phyloP scores from a whole-genome alignment of 2,797 vertebrate genomes.

The Sebastes kiyomatsui region DNA sequence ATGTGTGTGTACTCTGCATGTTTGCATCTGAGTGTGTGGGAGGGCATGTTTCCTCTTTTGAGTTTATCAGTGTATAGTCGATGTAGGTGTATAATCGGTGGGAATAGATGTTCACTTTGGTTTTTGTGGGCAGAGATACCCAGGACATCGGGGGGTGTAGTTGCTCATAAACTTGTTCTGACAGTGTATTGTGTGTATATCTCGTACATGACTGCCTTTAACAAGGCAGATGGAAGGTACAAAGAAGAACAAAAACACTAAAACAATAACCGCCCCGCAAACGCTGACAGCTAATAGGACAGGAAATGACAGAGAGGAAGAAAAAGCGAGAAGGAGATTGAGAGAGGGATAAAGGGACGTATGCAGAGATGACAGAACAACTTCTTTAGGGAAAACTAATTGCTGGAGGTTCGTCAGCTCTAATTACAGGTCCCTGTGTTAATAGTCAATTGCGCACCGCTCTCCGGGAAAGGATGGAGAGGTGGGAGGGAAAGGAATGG shows the following conservation, averaged over 20 bases:
- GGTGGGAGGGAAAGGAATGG: conserved; percentile 46
- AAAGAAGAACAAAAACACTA: conserved; percentile 51
- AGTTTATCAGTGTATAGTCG: conserved; percentile 50
- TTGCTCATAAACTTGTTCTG: conserved; percentile 47
- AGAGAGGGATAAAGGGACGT: conserved; percentile 62
- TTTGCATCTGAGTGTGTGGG: conserved; percentile 60
- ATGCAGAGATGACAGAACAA: conserved; percentile 73
- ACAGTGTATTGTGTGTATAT: conserved; percentile 61
- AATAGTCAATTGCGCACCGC: conserved; percentile 76
- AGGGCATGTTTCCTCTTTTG: conserved; percentile 28
- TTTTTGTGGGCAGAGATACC: conserved; percentile 57
- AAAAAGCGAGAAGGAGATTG: conserved; percentile 31
- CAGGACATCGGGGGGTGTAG: conserved; percentile 50
- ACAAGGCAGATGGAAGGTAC: conserved; percentile 54
- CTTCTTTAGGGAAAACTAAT: conserved; percentile 79
- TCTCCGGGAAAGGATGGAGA: conserved; percentile 64
- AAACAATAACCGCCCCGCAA: conserved; percentile 56
- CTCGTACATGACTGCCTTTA: conserved; percentile 47
- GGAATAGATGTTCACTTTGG: conserved; percentile 50
- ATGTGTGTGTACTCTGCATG: conserved; percentile 35
- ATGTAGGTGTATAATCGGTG: conserved; percentile 54
- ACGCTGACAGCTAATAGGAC: conserved; percentile 58
- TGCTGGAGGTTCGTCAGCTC: conserved; percentile 78
- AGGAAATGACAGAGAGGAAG: conserved; percentile 64
- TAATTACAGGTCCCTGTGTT: conserved; percentile 83